Evolutionary conservation across 2,113 vertebrate genomes (phyloP).

Genomic region (Mastomys coucha): DNA sequence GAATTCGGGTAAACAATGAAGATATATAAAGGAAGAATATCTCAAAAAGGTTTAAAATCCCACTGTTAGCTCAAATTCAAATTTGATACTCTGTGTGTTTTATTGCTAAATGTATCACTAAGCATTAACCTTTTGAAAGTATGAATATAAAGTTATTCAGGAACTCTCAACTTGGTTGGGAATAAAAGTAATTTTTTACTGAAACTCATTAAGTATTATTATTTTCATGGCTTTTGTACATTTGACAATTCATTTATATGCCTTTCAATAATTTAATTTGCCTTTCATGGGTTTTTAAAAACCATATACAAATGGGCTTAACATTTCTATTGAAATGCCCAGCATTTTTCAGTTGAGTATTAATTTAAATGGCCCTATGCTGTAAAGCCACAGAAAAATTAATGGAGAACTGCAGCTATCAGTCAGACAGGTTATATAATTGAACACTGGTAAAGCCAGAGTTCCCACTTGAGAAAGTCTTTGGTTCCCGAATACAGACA

Average conservation of each 20-base stretch:
- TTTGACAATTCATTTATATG: neutral
- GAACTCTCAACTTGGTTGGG: neutral
- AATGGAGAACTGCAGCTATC: neutral
- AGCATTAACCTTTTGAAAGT: neutral
- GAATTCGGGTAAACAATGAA: neutral
- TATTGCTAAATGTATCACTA: neutral
- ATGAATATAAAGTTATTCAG: neutral
- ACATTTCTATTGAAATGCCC: neutral
- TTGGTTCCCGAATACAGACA: neutral
- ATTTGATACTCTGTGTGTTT: neutral
- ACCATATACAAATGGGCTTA: neutral
- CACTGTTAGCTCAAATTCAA: conserved; percentile 20
- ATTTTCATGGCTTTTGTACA: neutral
- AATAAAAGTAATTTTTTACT: conserved; percentile 5
- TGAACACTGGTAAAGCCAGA: neutral
- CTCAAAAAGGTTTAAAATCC: conserved; percentile 24
- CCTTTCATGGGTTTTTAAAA: neutral
- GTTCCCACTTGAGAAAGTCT: neutral
- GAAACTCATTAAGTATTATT: conserved; percentile 7
- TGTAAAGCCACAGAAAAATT: neutral
- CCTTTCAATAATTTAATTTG: neutral
- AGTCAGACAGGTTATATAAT: neutral
- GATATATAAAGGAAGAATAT: neutral
- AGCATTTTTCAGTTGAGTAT: neutral
- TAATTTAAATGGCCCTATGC: neutral